Evolutionary conservation across 2,888 invertebrate genomes (phyloP).

Genomic region (Hirtodrosophila duncani): DNA sequence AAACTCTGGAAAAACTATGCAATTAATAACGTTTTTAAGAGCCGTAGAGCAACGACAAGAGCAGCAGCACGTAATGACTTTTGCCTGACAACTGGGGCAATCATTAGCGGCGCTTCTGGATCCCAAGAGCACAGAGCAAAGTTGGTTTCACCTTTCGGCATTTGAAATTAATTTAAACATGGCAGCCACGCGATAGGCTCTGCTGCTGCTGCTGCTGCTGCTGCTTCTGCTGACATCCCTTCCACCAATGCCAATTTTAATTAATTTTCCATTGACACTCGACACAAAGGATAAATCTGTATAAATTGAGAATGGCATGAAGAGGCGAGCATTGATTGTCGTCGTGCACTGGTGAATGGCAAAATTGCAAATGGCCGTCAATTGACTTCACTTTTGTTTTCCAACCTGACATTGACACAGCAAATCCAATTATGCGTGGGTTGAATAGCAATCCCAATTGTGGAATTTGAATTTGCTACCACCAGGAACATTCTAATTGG

Average conservation of each 20-base stretch:
- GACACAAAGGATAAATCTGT: slow-evolving; percentile 14
- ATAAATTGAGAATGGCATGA: slow-evolving; percentile 21
- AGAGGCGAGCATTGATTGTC: neutral
- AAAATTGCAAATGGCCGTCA: slow-evolving; percentile 12
- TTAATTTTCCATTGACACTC: slow-evolving; percentile 46
- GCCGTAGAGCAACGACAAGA: too few relatives aligned
- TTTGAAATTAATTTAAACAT: slow-evolving; percentile 32
- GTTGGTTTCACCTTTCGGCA: slow-evolving; percentile 18
- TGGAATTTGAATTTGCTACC: too few relatives aligned
- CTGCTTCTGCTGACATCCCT: neutral
- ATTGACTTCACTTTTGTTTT: slow-evolving; percentile 20
- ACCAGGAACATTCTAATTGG: too few relatives aligned
- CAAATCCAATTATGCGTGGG: slow-evolving; percentile 33
- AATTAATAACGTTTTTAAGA: slow-evolving; percentile 30
- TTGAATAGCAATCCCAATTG: neutral
- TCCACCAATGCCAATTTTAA: slow-evolving; percentile 37
- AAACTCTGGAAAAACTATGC: slow-evolving; percentile 11
- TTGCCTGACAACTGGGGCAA: slow-evolving; percentile 8
- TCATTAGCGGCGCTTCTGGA: slow-evolving; percentile 9
- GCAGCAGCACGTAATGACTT: slow-evolving; percentile 1
- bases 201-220: slow-evolving; percentile 13
- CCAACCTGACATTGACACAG: slow-evolving; percentile 31
- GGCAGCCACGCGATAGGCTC: slow-evolving; percentile 4
- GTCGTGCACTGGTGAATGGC: neutral
- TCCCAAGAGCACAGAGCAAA: slow-evolving; percentile 23